Conservation (phyloP, 2,888 invertebrate species). For the Tillus elongatus region DNA sequence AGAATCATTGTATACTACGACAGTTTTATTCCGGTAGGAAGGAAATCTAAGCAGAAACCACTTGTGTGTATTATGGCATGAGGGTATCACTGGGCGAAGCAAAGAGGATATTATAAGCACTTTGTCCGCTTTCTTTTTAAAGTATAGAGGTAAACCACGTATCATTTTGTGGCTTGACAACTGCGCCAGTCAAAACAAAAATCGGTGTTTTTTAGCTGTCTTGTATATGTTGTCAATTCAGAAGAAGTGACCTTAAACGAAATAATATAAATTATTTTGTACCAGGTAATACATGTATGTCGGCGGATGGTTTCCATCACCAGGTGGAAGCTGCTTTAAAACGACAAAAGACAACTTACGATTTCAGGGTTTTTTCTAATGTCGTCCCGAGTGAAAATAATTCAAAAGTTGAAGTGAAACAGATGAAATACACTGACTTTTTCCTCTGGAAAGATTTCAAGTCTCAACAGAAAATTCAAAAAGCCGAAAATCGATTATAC, state of each 20-base stretch:
- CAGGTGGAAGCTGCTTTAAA: conserved; percentile 17
- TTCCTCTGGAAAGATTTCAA: conserved; percentile 5
- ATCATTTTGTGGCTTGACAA: conserved; percentile 20
- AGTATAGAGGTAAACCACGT: conserved; percentile 12
- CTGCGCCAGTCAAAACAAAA: no score
- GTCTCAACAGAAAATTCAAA: no score
- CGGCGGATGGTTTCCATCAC: conserved; percentile 18
- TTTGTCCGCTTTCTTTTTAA: conserved; percentile 6
- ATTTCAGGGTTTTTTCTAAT: neutral
- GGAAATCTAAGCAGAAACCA: neutral
- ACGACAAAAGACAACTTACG: neutral
- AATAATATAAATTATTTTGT: conserved; percentile 19
- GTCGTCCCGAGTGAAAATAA: conserved; percentile 4
- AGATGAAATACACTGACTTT: no score
- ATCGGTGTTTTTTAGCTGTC: conserved; percentile 18
- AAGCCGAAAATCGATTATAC: no score
- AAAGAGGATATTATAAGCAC: conserved; percentile 8
- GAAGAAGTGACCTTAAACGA: no score
- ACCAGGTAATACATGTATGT: conserved; percentile 21
- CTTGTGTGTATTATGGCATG: conserved; percentile 8
- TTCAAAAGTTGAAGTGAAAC: conserved; percentile 1
- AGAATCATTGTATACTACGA: no score
- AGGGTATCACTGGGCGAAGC: neutral
- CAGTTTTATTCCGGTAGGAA: conserved; percentile 10
- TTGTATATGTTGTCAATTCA: conserved; percentile 18